Evolutionary conservation across 2,113 vertebrate species (phyloP), one percentile per base, ranked within the genome.

Genomic region (Rhea pennata): DNA sequence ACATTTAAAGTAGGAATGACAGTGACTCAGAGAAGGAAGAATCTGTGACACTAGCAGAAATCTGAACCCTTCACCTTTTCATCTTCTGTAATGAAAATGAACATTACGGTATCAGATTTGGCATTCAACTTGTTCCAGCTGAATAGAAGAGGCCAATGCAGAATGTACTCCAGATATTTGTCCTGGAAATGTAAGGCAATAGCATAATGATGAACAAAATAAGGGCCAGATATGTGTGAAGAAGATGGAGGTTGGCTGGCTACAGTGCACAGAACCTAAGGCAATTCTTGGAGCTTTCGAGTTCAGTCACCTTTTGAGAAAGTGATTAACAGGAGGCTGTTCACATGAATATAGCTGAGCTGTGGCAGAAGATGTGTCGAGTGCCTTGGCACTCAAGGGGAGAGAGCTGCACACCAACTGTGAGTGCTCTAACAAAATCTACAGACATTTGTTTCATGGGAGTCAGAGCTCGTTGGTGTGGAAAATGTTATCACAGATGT

Each of bases 401-500:
- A 81, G 39, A 87, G 50, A 88, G 31, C 16, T 74, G 39, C 39
- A 75, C 61, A 69, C 15, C 20, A 85, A 22, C 14, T 36, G 27
- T 67, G 36, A 92, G 71, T 33, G 6, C 4, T 87, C 12, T 85
- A 58, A 87, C 7, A 40, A 71, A 94, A 96, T 83, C n/a, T 76
- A 23, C 6, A 31, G 88, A 33, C 59, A 65, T 93, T 91, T 67
- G 24, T 66, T 84, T 90, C 48, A 84, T 23, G 15, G 14, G 3
- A 62, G 15, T 4, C 61, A 75, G 48, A 61, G 23, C 15, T 69
- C 24, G 86, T 80, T n/a, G 50, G 9, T 84, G 46, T 42, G 87
- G 58, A 54, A 95, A 92, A 78, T 95, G 48, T 62, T 80, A 86
- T 51, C 62, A 90, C 12, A 96, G 15, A 87, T 42, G n/a, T 88